A percentile compares a stretch with the other conserved stretches of the same genome.
Conservation (phyloP, 2,113 vertebrate species). For the Rhinogobius similis region DNA sequence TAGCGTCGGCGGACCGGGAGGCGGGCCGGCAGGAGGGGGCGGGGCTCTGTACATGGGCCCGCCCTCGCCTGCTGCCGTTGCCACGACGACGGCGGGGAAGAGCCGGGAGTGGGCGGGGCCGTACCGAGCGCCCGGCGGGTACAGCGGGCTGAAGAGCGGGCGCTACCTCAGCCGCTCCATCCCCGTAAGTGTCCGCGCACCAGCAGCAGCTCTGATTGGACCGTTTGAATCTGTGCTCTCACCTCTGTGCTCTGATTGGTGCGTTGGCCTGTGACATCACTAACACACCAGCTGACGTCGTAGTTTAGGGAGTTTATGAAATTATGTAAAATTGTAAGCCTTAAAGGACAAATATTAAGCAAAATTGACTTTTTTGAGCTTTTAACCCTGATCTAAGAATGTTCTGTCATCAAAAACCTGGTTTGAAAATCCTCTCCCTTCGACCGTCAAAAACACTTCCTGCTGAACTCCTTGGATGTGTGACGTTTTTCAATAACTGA, state of each 20-base stretch:
- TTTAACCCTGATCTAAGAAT: too few species aligned
- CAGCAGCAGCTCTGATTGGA: constrained; percentile 50
- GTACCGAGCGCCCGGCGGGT: constrained; percentile 63
- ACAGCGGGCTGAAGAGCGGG: constrained; percentile 78
- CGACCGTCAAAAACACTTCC: too few species aligned
- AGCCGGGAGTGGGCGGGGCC: constrained; percentile 61
- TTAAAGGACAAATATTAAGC: too few species aligned
- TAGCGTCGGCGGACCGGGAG: too few species aligned
- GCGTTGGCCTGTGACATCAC: constrained; percentile 25
- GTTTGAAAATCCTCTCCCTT: too few species aligned
- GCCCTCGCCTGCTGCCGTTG: background rate
- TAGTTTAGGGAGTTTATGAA: too few species aligned
- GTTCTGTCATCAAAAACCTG: too few species aligned
- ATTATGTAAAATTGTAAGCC: too few species aligned
- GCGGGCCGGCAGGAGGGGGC: too few species aligned
- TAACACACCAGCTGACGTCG: constrained; percentile 13
- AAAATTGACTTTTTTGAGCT: too few species aligned
- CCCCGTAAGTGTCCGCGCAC: constrained; percentile 86
- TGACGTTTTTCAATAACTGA: too few species aligned
- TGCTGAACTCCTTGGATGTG: too few species aligned
- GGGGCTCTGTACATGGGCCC: constrained; percentile 76
- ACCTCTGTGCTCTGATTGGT: constrained; percentile 14
- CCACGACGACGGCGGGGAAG: constrained; percentile 57
- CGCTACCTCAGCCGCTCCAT: constrained; percentile 89
- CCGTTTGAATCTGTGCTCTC: constrained; percentile 4